These are phyloP conservation scores for Chironomus tepperi DNA, from an alignment of 1,140 invertebrate genomes.

Conservation along the genomic window DNA sequence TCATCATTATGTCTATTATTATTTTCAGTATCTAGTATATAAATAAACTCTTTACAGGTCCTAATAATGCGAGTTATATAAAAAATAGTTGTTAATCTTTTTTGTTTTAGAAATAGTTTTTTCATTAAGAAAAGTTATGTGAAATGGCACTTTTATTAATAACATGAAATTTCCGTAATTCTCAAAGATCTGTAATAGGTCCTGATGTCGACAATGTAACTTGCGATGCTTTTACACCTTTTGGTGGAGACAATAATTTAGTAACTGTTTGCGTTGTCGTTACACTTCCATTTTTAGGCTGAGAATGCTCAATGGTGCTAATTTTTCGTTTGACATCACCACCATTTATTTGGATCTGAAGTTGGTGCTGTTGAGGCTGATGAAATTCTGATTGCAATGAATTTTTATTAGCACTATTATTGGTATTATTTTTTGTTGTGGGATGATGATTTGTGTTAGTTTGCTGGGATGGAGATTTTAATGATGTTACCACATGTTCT, in stretches of 20 bases:
- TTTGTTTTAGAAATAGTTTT: not conserved
- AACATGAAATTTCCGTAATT: not conserved
- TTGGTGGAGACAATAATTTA: not conserved
- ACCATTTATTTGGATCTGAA: conserved; percentile 22
- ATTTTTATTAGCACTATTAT: conserved; percentile 20
- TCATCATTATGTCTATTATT: no score
- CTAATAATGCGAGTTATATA: not conserved
- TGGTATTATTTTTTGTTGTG: not conserved
- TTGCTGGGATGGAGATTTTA: conserved; percentile 11
- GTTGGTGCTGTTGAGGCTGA: conserved; percentile 19
- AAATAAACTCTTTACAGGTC: no score
- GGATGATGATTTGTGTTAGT: conserved; percentile 8
- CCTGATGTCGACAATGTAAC: not conserved
- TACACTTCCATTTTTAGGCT: not conserved
- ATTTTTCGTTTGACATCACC: not conserved
- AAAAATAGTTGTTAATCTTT: not conserved
- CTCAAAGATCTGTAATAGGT: not conserved
- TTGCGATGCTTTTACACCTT: not conserved
- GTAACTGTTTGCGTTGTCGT: not conserved
- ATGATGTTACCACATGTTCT: conserved; percentile 18
- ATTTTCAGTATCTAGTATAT: no score
- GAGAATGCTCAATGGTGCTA: not conserved
- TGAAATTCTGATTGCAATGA: conserved; percentile 18
- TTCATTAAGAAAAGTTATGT: not conserved
- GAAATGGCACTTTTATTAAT: conserved; percentile 7